phyloP scores from a whole-genome alignment of 2,888 invertebrate genomes.

The Caenorhabditis japonica region DNA sequence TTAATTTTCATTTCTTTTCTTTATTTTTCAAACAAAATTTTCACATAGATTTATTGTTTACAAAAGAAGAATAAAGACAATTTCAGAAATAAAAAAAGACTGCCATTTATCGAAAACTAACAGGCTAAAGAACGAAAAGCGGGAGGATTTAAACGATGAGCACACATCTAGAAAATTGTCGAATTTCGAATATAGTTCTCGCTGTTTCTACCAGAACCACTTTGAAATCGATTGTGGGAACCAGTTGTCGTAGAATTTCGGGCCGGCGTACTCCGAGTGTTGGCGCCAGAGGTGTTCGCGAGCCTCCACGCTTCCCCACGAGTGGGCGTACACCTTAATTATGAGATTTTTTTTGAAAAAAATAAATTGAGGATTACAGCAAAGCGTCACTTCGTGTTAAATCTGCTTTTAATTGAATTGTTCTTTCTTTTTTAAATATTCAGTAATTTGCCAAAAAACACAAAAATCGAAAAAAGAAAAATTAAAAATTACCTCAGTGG shows the following conservation, averaged over 20 bases:
- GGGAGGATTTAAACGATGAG: slow-evolving; percentile 7
- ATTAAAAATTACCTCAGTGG: slow-evolving; percentile 61
- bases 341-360: background rate
- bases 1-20: background rate
- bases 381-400: too few species aligned
- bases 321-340: slow-evolving; percentile 70
- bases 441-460: background rate
- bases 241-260: slow-evolving; percentile 76
- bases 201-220: slow-evolving; percentile 66
- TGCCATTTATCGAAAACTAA: slow-evolving; percentile 33
- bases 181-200: slow-evolving; percentile 4
- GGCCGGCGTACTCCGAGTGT: slow-evolving; percentile 73
- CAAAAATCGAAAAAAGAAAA: too few species aligned
- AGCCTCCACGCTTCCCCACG: slow-evolving; percentile 45
- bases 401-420: too few species aligned
- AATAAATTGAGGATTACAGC: too few species aligned
- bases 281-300: slow-evolving; percentile 69
- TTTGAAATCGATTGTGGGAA: slow-evolving; percentile 67
- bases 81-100: slow-evolving; percentile 16
- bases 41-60: slow-evolving; percentile 18
- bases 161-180: slow-evolving; percentile 8
- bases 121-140: slow-evolving; percentile 16
- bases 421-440: background rate
- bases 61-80: slow-evolving; percentile 27
- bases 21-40: slow-evolving; percentile 10